Evolutionary conservation across 2,797 vertebrate genomes (phyloP).

Genomic region (Sebastes reedi): DNA sequence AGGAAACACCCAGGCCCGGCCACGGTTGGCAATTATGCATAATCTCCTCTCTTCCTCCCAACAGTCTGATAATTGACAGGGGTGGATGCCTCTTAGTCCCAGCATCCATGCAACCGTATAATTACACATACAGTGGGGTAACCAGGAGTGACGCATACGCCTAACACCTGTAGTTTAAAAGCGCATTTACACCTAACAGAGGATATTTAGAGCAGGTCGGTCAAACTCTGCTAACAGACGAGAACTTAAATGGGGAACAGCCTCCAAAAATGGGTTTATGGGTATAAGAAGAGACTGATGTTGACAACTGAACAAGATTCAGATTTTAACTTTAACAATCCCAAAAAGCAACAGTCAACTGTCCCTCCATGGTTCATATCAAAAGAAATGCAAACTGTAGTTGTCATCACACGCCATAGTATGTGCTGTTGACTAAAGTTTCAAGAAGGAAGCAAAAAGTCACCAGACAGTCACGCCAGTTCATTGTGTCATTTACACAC

Average conservation of each 20-base stretch:
- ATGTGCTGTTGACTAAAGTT: not conserved
- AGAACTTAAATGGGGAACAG: not conserved
- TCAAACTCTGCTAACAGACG: not conserved
- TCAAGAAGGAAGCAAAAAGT: not conserved
- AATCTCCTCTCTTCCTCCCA: slow-evolving; percentile 74
- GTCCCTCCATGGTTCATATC: not conserved
- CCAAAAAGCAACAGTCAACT: not conserved
- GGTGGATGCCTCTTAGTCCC: slow-evolving; percentile 53
- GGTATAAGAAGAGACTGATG: not conserved
- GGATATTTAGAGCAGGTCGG: not conserved
- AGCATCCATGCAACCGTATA: slow-evolving; percentile 54
- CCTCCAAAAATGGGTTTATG: not conserved
- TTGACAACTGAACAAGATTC: not conserved
- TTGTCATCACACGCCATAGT: not conserved
- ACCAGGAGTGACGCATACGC: slow-evolving; percentile 10
- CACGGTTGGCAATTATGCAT: slow-evolving; percentile 73
- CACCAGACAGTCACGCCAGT: not conserved
- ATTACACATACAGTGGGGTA: slow-evolving; percentile 50
- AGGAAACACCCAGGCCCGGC: slow-evolving; percentile 73
- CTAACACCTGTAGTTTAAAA: not conserved
- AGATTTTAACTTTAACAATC: not conserved
- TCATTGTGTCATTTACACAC: slow-evolving; percentile 3
- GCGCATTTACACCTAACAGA: not conserved
- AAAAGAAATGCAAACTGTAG: not conserved
- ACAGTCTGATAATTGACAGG: slow-evolving; percentile 71